Evolutionary conservation across 2,113 vertebrate species (phyloP).

Genomic region (Lanius ludovicianus): DNA sequence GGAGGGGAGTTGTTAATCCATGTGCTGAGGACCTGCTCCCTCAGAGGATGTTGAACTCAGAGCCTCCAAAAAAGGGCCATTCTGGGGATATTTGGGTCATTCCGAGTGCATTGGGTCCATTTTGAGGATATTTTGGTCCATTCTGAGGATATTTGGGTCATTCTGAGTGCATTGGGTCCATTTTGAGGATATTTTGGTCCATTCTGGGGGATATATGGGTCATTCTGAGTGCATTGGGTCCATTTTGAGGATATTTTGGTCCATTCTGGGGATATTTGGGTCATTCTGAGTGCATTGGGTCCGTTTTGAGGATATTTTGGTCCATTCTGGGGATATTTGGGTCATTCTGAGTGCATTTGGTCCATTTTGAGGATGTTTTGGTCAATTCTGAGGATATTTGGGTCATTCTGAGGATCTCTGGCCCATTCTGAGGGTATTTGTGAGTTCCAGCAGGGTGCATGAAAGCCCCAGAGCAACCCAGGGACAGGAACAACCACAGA

Average conservation of each 20-base stretch:
- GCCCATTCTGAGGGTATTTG: neutral
- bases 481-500: accelerated
- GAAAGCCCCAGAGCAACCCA: neutral
- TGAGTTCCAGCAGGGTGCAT: neutral
- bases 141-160: neutral
- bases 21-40: neutral
- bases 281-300: neutral
- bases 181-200: neutral
- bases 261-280: neutral
- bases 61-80: neutral
- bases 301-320: too few species aligned
- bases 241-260: too few species aligned
- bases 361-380: neutral
- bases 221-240: neutral
- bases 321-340: neutral
- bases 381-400: neutral
- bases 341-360: neutral
- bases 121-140: neutral
- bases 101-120: neutral
- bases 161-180: neutral
- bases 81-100: neutral
- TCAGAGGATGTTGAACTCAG: neutral
- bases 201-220: neutral
- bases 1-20: neutral
- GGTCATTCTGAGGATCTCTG: neutral